These are phyloP conservation scores for Cliona cf. orientalis DNA, from an alignment of 37 sponge, comb jelly and placozoan genomes.

Conservation along the genomic window DNA sequence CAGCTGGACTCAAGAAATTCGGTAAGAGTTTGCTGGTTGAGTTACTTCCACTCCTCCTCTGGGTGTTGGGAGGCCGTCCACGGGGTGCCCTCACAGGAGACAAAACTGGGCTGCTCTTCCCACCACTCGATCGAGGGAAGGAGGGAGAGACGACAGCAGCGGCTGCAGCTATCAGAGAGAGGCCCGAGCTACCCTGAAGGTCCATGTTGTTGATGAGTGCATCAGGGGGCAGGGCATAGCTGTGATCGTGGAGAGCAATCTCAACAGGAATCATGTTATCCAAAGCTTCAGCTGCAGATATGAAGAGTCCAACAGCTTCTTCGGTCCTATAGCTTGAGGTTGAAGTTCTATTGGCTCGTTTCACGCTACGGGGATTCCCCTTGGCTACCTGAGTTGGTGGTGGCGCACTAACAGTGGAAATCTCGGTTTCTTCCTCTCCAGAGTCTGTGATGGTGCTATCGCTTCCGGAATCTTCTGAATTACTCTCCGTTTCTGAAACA, in stretches of 20 bases:
- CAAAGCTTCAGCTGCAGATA: constrained; percentile 74
- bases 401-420: not conserved
- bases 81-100: constrained; percentile 78
- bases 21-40: constrained; percentile 59
- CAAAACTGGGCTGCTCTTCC: constrained; percentile 24
- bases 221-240: constrained; percentile 59
- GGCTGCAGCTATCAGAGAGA: constrained; percentile 85
- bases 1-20: constrained; percentile 75
- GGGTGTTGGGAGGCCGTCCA: constrained; percentile 81
- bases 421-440: constrained; percentile 21
- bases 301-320: constrained; percentile 63
- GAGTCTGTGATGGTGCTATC: constrained; percentile 73
- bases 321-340: constrained; percentile 6
- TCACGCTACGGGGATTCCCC: not conserved
- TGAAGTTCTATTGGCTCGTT: not conserved
- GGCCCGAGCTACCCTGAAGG: constrained; percentile 70
- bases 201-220: constrained; percentile 54
- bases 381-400: not conserved
- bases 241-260: constrained; percentile 84
- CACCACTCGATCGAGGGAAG: constrained; percentile 35
- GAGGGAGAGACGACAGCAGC: constrained; percentile 87
- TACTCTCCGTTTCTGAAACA: constrained; percentile 28
- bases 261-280: constrained; percentile 64
- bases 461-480: constrained; percentile 35
- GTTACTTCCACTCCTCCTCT: constrained; percentile 41